A percentile compares a stretch with the other conserved stretches of the same genome.
Conservation (phyloP, 2,113 vertebrate genomes). For the Cyanoderma ruficeps region DNA sequence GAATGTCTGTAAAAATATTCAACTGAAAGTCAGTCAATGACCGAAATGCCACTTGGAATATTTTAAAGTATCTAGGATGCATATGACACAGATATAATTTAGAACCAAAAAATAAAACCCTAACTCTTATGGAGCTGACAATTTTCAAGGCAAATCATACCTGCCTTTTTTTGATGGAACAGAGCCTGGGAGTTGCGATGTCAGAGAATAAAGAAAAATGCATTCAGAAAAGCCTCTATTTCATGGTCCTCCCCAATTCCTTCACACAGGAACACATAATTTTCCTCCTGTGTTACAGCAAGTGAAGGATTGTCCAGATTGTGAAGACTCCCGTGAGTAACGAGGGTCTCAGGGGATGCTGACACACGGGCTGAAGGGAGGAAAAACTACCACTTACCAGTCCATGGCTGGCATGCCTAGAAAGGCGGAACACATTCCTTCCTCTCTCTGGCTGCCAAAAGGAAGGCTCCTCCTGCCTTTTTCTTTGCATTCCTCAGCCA, state of each 20-base stretch:
- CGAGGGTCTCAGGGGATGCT: accelerated
- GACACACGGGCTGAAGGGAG: accelerated
- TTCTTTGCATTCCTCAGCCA: neutral
- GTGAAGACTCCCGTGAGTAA: neutral
- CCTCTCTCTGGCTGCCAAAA: neutral
- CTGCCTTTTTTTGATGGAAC: neutral
- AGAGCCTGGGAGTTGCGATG: neutral
- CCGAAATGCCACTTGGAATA: neutral
- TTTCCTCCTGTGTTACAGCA: neutral
- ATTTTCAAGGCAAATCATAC: neutral
- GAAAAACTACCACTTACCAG: neutral
- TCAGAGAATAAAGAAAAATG: neutral
- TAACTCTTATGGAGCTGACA: neutral
- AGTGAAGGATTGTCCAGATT: neutral
- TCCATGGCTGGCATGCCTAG: neutral
- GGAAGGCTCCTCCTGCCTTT: neutral
- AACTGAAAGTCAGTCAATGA: neutral
- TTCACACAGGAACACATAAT: neutral
- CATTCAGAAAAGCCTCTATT: neutral
- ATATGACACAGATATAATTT: neutral
- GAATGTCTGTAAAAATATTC: neutral
- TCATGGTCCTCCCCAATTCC: no score
- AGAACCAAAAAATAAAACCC: neutral
- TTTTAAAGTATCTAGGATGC: neutral
- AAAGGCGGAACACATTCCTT: neutral